Base-by-base conservation (phyloP, 2,888 invertebrate genomes). In the Microctonus brassicae region DNA sequence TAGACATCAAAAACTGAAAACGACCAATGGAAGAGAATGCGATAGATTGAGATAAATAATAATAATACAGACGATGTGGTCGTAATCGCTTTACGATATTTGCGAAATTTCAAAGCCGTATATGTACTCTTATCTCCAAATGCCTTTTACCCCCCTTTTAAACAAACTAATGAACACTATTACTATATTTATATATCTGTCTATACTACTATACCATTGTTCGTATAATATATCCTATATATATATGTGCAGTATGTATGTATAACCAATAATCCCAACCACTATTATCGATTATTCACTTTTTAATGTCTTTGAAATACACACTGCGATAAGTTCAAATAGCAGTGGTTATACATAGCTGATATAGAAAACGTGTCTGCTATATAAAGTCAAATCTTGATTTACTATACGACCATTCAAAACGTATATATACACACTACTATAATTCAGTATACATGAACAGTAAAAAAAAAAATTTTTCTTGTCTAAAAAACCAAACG, bases 71-170 rank as follows among this genome's bases (percentile, higher is more conserved):
- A 60, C 39, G 29, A n/a, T 53, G 47, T 63, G 73, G 68, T 70
- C 68, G 69, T 74, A 77, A 77, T 84, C 81, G 81, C 82, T 85
- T 84, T 83, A 82, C 82, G 81, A 82, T 82, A 47, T 47, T 47
- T 79, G n/a, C 80, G 34, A 39, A 26, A 55, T 29, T 39, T 42
- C 11, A n/a, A 24, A 20, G 6, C 17, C n/a, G 11, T 22, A 2
- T 53, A 2, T 53, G 13, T 17, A 33, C 47, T 61, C 52, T 64
- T 69, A 42, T 73, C 67, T 63, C 17, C 60, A 61, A 29, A 58
- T 39, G 47, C 67, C 53, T 70, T 68, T 39, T n/a, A n/a, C n/a
- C n/a, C 69, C 65, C 73, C 65, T 34, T 52, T 17, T 26, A 33
- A 24, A 33, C 47, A 55, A 63, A n/a, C n/a, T n/a, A n/a, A n/a